Percentiles rank a stretch among this genome's conserved stretches.
These are phyloP conservation scores for Phaonia tiefii DNA, from an alignment of 2,888 invertebrate species.

Conservation along the genomic window DNA sequence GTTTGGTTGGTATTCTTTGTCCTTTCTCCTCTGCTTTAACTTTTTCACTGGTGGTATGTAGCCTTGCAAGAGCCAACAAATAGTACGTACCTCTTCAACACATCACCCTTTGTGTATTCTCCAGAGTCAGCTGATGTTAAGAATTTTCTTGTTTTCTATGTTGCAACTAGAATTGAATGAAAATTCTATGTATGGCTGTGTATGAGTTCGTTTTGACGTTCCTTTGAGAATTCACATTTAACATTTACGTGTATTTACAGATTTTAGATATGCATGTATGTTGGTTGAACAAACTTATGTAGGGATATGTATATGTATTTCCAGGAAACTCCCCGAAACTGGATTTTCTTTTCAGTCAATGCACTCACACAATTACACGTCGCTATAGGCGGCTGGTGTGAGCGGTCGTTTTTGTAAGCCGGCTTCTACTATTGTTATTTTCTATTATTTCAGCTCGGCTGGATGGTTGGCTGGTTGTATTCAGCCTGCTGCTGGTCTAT, in stretches of 20 bases:
- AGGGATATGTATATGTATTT: constrained; percentile 4
- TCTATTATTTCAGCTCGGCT: constrained; percentile 43
- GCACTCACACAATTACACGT: constrained; percentile 19
- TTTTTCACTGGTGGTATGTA: constrained; percentile 7
- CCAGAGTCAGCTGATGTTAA: constrained; percentile 30
- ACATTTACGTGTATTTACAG: constrained; percentile 22
- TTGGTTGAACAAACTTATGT: no score
- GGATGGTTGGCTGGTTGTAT: neutral
- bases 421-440: constrained; percentile 19
- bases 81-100: constrained; percentile 46
- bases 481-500: neutral
- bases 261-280: constrained; percentile 2
- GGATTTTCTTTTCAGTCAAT: neutral
- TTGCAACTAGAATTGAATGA: neutral
- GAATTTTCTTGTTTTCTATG: constrained; percentile 11
- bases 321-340: neutral
- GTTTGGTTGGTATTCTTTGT: constrained; percentile 12
- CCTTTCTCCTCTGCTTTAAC: constrained; percentile 2
- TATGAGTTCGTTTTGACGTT: constrained; percentile 21
- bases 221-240: constrained; percentile 49
- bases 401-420: constrained; percentile 1
- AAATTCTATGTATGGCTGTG: constrained; percentile 31
- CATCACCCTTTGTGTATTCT: constrained; percentile 25
- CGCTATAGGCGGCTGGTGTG: neutral
- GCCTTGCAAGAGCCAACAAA: neutral